Evolutionary conservation across 92 coral and sea anemone species (phyloP), one percentile per base, ranked within the genome.

Genomic region (Epizoanthus scotinus): DNA sequence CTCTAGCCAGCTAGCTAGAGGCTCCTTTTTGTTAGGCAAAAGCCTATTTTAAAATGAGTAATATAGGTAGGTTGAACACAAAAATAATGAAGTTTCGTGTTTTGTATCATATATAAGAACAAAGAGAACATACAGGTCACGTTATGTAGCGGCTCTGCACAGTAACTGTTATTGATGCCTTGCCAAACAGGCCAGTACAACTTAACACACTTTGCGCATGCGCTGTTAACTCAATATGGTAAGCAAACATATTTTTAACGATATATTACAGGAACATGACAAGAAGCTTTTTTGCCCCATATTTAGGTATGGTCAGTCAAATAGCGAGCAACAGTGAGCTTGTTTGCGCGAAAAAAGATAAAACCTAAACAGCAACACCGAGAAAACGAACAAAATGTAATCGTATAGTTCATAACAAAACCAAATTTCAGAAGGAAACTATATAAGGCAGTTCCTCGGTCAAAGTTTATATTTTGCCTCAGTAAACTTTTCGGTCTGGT

Each of bases 141-240:
- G 28, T 29, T 19, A 58, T 38, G 38, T 55, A 75, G 81, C 59
- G 66, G 31, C 44, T 54, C n/a, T 19, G 64, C 79, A 26, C 79
- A 53, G 15, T 1, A 47, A 36, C 61, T 17, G 15, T 38, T 31
- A 54, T 73, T 73, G 65, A 56, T 12, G n/a, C 6, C 27, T 0
- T 25, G 66, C 81, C 68, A 60, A 75, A 22, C 36, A 75, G 81
- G 40, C 81, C 81, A 75, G 44, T 75, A 75, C 81, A 60, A 22
- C 64, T 8, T 2, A 47, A 47, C 10, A 6, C 52, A 13, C 17
- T 47, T 9, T 47, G 52, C 52, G 52, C 20, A 44, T 20, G 19
- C 15, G 54, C 21, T 56, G 15, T 59, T 28, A 40, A 58, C 42
- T 55, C 57, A 75, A 75, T 75, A 75, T 20, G 81, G 57, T 27